Conservation (phyloP, 2,797 vertebrate species). For the Rallus crepitans region DNA sequence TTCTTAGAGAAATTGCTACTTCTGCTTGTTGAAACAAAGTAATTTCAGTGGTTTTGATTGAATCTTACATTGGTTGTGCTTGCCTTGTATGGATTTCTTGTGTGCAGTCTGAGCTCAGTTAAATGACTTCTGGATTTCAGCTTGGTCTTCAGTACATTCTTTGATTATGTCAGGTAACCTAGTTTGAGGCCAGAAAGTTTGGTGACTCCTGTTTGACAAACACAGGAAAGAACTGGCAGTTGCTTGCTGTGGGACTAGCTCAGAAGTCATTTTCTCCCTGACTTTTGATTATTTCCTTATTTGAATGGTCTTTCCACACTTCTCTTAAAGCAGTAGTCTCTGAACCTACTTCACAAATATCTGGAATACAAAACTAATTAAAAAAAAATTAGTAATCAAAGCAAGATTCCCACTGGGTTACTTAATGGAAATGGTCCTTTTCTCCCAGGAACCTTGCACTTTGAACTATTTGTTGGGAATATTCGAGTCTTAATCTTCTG, state of each 20-base stretch:
- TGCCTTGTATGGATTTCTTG: not conserved
- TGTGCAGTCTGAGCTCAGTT: not conserved
- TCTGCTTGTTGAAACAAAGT: not conserved
- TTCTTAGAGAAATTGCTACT: not conserved
- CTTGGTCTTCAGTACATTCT: not conserved
- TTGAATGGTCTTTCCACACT: not conserved
- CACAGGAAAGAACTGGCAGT: not conserved
- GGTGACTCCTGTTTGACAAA: not conserved
- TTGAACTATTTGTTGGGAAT: not conserved
- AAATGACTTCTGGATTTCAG: not conserved
- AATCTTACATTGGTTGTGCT: not conserved
- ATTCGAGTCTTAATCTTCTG: not conserved
- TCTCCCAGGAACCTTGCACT: not conserved
- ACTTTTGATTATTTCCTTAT: not conserved
- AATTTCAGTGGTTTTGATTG: not conserved
- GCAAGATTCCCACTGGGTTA: not conserved
- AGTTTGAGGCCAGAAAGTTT: not conserved
- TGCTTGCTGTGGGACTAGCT: not conserved
- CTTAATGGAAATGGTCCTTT: not conserved
- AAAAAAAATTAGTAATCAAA: not conserved
- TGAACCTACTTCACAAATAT: not conserved
- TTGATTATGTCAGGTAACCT: not conserved
- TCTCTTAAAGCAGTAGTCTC: not conserved
- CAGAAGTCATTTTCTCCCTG: not conserved
- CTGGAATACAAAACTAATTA: not conserved